Base-by-base conservation (phyloP, 1,140 invertebrate species). In the Drosophila pseudoobscura region DNA sequence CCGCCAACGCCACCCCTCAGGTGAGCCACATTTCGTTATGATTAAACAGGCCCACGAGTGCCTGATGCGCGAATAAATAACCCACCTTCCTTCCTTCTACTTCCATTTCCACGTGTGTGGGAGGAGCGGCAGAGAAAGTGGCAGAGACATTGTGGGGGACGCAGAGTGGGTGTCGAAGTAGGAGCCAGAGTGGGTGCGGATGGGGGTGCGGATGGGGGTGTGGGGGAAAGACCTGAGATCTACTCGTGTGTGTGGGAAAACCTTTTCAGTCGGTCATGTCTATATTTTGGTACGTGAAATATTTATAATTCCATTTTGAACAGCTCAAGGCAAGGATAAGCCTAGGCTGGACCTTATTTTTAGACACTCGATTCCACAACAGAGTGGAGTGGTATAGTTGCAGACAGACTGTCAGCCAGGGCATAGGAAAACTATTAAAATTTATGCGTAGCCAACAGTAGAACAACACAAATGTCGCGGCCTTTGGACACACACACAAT, bases 361-460 rank as follows among this genome's bases (percentile, higher is more conserved):
- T 78, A 78, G 83, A 9, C 39, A 29, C 51, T 64, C 39, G 6
- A 24, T 68, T 59, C 61, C 52, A 46, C 35, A 70, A 51, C 46
- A 47, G 31, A 47, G 9, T 69, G 53, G 74, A 58, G 50, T 62
- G 56, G 47, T 29, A 39, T 51, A 44, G 15, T 4, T n/a, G 15
- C 2, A 7, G 26, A 47, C 15, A 20, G 4, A 63, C 44, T 9
- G 17, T 45, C 29, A 55, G 24, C 31, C 49, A 65, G 75, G 78
- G 71, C 82, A 88, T 75, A 58, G 65, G 50, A 76, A 78, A 82
- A 87, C 78, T 83, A 88, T 87, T 83, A 72, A 75, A 87, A 88
- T 87, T 72, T 87, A 87, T 87, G 83, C 83, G 83, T 82, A 60
- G 63, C 68, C 46, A 59, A 52, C 31, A 62, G 49, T 46, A 50